Percentiles rank a stretch among this genome's conserved stretches.
Conservation (phyloP, 2,113 vertebrate genomes). For the Oostethus manadensis region DNA sequence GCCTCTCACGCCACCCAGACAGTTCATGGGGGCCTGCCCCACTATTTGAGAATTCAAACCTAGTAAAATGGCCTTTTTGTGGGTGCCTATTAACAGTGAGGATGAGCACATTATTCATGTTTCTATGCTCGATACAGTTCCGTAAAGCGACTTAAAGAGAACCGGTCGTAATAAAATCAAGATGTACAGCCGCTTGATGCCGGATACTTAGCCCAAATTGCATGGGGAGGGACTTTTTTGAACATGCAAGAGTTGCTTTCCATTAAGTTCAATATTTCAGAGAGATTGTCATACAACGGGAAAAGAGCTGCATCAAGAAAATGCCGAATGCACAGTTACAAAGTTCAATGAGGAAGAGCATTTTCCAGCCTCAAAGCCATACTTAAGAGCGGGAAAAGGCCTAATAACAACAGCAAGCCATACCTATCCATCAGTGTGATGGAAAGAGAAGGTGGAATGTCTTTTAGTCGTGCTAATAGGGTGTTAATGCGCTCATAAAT, state of each 20-base stretch:
- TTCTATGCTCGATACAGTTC: too few relatives aligned
- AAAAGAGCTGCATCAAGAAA: background rate
- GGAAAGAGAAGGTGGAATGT: background rate
- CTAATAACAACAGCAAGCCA: background rate
- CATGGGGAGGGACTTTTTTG: background rate
- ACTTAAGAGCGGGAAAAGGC: background rate
- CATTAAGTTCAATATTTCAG: background rate
- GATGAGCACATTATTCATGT: too few relatives aligned
- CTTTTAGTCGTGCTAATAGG: conserved; percentile 1
- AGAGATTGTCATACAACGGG: background rate
- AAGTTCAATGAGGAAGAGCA: conserved; percentile 1
- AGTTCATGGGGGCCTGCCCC: too few relatives aligned
- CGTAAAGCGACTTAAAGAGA: too few relatives aligned
- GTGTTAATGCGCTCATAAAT: conserved; percentile 9
- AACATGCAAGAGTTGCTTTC: background rate
- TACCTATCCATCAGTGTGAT: conserved; percentile 2
- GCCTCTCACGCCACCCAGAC: too few relatives aligned
- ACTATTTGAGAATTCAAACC: too few relatives aligned
- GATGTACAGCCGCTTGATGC: too few relatives aligned
- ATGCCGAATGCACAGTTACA: conserved; percentile 2
- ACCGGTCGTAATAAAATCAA: too few relatives aligned
- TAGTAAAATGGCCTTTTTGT: too few relatives aligned
- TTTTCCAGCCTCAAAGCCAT: background rate
- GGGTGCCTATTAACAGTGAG: too few relatives aligned
- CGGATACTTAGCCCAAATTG: background rate